A percentile compares a stretch with the other conserved stretches of the same genome.
Conservation (phyloP, 2,113 vertebrate species). For the Hoplias malabaricus region DNA sequence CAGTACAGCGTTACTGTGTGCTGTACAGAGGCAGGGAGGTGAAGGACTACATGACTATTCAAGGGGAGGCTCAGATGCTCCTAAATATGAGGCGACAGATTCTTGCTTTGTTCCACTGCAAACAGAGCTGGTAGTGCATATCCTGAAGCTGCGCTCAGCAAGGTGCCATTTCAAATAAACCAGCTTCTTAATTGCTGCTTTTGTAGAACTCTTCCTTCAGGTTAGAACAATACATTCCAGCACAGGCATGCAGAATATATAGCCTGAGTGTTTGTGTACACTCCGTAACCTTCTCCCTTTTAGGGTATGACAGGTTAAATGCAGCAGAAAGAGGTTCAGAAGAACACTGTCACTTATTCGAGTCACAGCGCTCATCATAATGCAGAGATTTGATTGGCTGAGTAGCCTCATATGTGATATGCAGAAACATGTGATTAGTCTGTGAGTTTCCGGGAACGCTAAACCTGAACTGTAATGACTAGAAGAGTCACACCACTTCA, state of each 20-base stretch:
- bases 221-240: constrained; percentile 39
- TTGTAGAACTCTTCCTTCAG: background rate
- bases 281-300: background rate
- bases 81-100: constrained; percentile 49
- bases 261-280: background rate
- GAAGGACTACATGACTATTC: constrained; percentile 28
- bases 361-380: no score
- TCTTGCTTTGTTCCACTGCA: constrained; percentile 28
- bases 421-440: no score
- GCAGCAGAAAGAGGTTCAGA: background rate
- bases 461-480: no score
- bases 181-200: constrained; percentile 24
- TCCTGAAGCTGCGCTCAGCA: constrained; percentile 20
- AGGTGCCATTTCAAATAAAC: constrained; percentile 45
- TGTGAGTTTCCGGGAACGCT: no score
- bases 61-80: constrained; percentile 36
- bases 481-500: no score
- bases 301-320: background rate
- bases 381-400: no score
- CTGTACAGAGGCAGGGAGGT: background rate
- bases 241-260: background rate
- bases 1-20: background rate
- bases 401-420: no score
- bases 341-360: no score
- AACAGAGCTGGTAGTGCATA: constrained; percentile 13